Conservation (phyloP, 2,797 vertebrate species). For the Sylvilagus floridanus region DNA sequence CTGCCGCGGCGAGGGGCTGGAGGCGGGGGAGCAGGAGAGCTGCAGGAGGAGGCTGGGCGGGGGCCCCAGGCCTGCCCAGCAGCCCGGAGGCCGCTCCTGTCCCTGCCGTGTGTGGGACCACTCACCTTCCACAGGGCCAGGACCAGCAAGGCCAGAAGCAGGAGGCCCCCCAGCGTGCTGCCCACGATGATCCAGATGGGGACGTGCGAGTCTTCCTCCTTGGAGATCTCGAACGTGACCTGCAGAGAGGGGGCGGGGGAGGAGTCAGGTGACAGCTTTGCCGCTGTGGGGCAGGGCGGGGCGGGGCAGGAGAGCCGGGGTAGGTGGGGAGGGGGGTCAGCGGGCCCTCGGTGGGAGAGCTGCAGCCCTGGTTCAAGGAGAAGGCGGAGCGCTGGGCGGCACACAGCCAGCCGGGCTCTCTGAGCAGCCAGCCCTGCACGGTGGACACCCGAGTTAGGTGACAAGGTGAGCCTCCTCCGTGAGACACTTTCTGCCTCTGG, state of each 20-base stretch:
- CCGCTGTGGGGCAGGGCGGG: background rate
- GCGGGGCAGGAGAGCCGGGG: background rate
- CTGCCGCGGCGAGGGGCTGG: background rate
- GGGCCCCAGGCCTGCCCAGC: background rate
- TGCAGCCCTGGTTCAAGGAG: background rate
- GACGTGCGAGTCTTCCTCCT: conserved; percentile 94
- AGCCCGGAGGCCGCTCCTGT: background rate
- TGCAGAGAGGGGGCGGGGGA: conserved; percentile 79
- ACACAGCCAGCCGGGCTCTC: background rate
- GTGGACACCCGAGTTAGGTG: too few relatives aligned
- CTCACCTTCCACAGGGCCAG: conserved; percentile 97
- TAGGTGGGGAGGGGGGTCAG: background rate
- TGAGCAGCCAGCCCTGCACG: background rate
- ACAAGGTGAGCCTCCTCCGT: background rate
- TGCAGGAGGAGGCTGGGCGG: background rate
- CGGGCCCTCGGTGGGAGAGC: background rate
- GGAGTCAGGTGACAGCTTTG: background rate
- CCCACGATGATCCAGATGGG: conserved; percentile 97
- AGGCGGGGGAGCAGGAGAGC: background rate
- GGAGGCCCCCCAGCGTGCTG: conserved; percentile 95
- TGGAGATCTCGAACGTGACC: conserved; percentile 95
- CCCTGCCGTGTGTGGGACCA: accelerated
- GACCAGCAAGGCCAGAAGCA: conserved; percentile 95
- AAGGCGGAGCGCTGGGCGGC: background rate
- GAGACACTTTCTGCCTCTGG: background rate